Evolutionary conservation across 2,888 invertebrate genomes (phyloP), one percentile per base, ranked within the genome.

Genomic region (Latrodectus hesperus): DNA sequence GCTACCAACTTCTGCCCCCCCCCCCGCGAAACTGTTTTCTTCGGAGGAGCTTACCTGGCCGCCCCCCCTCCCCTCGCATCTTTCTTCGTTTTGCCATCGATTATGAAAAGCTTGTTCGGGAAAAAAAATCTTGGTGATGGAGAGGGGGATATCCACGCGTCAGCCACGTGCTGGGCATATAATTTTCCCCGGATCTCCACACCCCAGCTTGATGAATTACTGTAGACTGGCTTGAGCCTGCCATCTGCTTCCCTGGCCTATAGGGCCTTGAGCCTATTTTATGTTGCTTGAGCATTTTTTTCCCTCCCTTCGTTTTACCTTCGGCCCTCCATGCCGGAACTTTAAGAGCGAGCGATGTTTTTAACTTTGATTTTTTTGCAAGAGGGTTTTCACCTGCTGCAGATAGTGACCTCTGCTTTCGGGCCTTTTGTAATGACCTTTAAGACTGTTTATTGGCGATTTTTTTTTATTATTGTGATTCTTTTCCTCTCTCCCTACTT

Each of bases 91-190:
- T 65, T 64, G 38, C 53, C 52, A 79, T 79, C 79, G 49, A 79
- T 55, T 38, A 64, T 64, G 49, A 64, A 60, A 60, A 60, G n/a
- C 60, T 60, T 60, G 60, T 60, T 60, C 14, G 60, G 60, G n/a
- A 55, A 60, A 55, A 60, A 60, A 60, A 16, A 12, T 16, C 14
- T 16, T 16, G 12, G 70, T 16, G 38, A 9, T 17, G 70, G 51
- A 52, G 72, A 49, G 55, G 67, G 74, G 67, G 67, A 55, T 17
- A 38, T 64, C 85, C 85, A 85, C 85, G 85, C 80, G 85, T 75
- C 75, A 9, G 85, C 60, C 85, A 80, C 85, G 85, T 80, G 85
- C 80, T 71, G 80, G 64, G 80, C 85, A 85, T 85, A 85, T 85
- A 80, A 85, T 85, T 85, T 80, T 75, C 80, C 64, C 55, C 68